Evolutionary conservation across 2,113 vertebrate species (phyloP).

Genomic region (Lanius ludovicianus): DNA sequence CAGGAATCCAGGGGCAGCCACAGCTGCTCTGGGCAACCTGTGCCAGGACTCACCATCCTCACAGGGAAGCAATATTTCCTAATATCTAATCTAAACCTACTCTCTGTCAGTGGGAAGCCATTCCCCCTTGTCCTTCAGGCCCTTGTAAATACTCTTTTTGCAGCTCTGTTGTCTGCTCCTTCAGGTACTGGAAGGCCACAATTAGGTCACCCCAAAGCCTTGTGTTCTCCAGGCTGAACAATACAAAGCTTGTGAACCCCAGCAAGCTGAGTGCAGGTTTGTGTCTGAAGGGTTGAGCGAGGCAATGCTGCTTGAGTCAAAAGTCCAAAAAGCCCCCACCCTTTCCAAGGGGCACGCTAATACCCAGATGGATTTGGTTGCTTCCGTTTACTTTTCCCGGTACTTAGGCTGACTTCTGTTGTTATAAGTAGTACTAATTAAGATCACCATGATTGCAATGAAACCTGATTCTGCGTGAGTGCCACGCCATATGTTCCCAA

Average conservation of each 20-base stretch:
- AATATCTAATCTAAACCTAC: not conserved
- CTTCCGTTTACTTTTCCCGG: not conserved
- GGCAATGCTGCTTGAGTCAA: not conserved
- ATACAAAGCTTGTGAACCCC: not conserved
- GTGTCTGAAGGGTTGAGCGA: not conserved
- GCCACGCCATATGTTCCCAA: not conserved
- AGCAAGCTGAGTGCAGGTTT: not conserved
- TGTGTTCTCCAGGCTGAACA: not conserved
- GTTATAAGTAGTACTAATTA: slow-evolving; percentile 17
- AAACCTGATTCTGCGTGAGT: not conserved
- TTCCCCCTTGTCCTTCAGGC: not conserved
- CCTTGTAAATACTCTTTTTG: not conserved
- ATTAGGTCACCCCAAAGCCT: not conserved
- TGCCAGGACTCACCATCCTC: not conserved
- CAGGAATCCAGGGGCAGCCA: not conserved
- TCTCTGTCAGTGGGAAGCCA: not conserved
- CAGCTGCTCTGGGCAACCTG: not conserved
- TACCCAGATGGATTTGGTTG: not conserved
- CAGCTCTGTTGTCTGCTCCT: not conserved
- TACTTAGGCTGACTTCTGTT: not conserved
- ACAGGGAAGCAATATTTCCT: not conserved
- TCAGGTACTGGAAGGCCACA: not conserved
- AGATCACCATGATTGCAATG: not conserved
- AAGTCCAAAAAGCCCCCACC: not conserved
- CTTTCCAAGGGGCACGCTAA: not conserved